A percentile compares a stretch with the other conserved stretches of the same genome.
Conservation (phyloP, 1,140 invertebrate genomes). For the Pararge aegeria region DNA sequence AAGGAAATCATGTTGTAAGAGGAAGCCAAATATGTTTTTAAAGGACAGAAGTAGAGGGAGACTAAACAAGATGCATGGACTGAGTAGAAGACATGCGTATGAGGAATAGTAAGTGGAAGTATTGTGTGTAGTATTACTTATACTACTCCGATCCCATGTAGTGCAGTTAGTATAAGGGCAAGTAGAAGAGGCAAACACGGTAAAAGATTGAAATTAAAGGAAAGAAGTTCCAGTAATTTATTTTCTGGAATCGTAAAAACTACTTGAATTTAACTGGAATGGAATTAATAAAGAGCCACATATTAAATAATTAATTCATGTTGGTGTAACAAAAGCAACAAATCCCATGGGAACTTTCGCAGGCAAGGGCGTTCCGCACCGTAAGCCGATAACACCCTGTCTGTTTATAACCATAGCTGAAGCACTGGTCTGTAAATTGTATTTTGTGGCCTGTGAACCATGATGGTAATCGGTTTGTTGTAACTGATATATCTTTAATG, state of each 20-base stretch:
- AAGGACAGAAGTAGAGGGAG: no score
- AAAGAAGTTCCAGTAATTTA: background rate
- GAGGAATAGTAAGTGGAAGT: no score
- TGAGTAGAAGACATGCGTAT: no score
- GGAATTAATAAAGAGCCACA: background rate
- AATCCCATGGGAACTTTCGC: constrained; percentile 58
- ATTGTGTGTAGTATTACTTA: no score
- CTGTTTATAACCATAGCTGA: background rate
- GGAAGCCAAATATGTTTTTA: no score
- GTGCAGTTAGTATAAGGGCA: no score
- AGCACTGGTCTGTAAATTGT: constrained; percentile 1
- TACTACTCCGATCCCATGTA: no score
- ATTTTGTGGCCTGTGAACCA: constrained; percentile 5
- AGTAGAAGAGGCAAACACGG: no score
- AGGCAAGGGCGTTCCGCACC: constrained; percentile 48
- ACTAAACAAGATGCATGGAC: no score
- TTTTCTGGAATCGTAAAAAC: background rate
- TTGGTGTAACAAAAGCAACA: constrained; percentile 36
- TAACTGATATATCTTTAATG: background rate
- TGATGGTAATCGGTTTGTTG: background rate
- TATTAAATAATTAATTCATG: constrained; percentile 27
- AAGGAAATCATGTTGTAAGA: no score
- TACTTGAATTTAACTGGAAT: background rate
- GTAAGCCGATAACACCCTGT: constrained; percentile 23
- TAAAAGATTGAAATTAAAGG: no score